A percentile compares a stretch with the other conserved stretches of the same genome.
Conservation (phyloP, 2,113 vertebrate species). For the Apteryx mantelli region DNA sequence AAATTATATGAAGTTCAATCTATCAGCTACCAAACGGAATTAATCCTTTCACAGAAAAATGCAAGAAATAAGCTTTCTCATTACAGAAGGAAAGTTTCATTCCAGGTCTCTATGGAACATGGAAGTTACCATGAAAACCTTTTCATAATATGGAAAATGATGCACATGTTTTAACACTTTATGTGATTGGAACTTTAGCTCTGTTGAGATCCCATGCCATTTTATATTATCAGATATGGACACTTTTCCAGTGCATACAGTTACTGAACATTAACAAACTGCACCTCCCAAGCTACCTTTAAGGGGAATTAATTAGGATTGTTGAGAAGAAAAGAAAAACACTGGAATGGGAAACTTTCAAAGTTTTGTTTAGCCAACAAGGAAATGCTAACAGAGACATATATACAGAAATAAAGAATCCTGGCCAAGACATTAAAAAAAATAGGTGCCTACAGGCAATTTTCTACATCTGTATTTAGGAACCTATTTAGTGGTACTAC, state of each 20-base stretch:
- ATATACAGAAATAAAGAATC: not conserved
- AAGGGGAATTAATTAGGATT: not conserved
- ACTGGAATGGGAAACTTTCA: not conserved
- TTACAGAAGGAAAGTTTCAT: not conserved
- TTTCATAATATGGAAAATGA: not conserved
- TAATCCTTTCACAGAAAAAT: not conserved
- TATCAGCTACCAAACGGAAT: not conserved
- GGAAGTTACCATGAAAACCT: rapidly evolving
- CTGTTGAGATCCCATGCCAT: not conserved
- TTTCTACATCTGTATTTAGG: not conserved
- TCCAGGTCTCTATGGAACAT: not conserved
- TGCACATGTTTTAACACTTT: not conserved
- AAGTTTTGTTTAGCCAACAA: not conserved
- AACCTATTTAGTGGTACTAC: not conserved
- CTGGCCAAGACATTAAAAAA: not conserved
- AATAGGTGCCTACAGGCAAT: not conserved
- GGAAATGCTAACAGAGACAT: not conserved
- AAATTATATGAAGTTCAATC: not conserved
- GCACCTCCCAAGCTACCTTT: not conserved
- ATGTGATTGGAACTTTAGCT: not conserved
- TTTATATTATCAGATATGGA: not conserved
- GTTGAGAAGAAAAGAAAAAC: not conserved
- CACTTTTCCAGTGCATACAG: not conserved
- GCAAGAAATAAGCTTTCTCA: not conserved
- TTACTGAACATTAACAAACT: not conserved